Evolutionary conservation across 37 sponge, comb jelly and placozoan species (phyloP), one percentile per base, ranked within the genome.

Genomic region (Beroe forskalii): DNA sequence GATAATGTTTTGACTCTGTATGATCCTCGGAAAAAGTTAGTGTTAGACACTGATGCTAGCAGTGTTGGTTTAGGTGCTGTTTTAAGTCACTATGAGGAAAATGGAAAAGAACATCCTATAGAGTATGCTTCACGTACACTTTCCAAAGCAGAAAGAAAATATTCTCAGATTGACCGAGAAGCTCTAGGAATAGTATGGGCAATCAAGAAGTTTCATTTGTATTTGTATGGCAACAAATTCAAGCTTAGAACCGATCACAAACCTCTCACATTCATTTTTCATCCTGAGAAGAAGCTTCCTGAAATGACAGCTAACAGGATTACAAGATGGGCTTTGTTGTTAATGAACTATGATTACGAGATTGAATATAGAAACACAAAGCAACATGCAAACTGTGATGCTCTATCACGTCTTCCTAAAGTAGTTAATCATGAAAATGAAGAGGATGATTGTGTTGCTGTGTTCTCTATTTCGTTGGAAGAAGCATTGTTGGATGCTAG

Each of bases 321-420:
- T 3, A 93, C 90, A 41, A 41, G 92, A 19, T 94, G 91, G 90
- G 94, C 94, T 6, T n/a, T 93, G 6, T 35, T 92, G 0, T 36
- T 91, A 24, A 28, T 91, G 20, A 43, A 75, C 32, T 91, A 92
- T 35, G 0, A 41, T n/a, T 94, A 94, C 40, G 41, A 55, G 0
- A 94, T 94, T 23, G 39, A 75, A 0, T 94, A 76, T 43, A 30
- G 83, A 39, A 80, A 72, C 8, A 92, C 92, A 0, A 0, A 17
- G 22, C 33, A 48, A 30, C 93, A 93, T 33, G 67, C 35, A 1
- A 93, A 93, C 89, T 67, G 90, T 20, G 93, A 93, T 93, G 90
- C 60, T 0, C 48, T 91, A 1, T 92, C 94, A 24, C 75, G 90
- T 22, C 38, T 92, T 0, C 91, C 60, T 1, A 19, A 28, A 4